phyloP scores from a whole-genome alignment of 1,140 invertebrate species.

The Musca vetustissima region DNA sequence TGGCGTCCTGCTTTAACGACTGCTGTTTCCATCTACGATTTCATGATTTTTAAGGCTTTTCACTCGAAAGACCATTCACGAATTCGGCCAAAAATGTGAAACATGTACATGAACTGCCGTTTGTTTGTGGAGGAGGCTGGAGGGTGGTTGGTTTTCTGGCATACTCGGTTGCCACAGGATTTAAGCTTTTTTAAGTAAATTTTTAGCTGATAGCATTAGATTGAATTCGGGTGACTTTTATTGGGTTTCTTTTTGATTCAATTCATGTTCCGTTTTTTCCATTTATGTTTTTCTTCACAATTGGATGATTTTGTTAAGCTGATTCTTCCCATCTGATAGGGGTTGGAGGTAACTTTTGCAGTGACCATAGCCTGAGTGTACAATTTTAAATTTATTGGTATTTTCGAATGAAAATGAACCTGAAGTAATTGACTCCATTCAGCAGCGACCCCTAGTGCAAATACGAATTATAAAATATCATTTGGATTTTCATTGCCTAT shows the following conservation, averaged over 20 bases:
- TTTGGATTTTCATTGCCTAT: too few species aligned
- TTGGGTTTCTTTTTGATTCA: constrained; percentile 1
- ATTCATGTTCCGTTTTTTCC: too few species aligned
- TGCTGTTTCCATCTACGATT: constrained; percentile 9
- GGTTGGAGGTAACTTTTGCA: not conserved
- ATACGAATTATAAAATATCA: too few species aligned
- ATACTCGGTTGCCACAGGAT: not conserved
- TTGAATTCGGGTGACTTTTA: not conserved
- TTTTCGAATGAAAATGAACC: not conserved
- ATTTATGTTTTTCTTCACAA: constrained; percentile 4
- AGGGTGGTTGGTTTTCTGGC: not conserved
- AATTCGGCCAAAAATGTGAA: not conserved
- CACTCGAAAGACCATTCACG: not conserved
- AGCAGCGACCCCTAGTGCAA: too few species aligned
- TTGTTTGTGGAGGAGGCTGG: not conserved
- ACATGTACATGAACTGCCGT: too few species aligned
- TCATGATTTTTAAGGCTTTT: not conserved
- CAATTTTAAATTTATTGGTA: not conserved
- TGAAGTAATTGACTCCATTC: not conserved
- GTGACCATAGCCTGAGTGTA: not conserved
- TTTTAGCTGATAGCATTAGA: constrained; percentile 14
- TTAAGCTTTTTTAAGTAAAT: constrained; percentile 19
- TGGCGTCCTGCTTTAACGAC: constrained; percentile 9
- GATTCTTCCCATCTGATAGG: not conserved
- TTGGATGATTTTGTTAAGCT: constrained; percentile 22